Percentiles rank a stretch among this genome's conserved stretches.
Conservation (phyloP, 2,113 vertebrate species). For the Calidris pugnax region DNA sequence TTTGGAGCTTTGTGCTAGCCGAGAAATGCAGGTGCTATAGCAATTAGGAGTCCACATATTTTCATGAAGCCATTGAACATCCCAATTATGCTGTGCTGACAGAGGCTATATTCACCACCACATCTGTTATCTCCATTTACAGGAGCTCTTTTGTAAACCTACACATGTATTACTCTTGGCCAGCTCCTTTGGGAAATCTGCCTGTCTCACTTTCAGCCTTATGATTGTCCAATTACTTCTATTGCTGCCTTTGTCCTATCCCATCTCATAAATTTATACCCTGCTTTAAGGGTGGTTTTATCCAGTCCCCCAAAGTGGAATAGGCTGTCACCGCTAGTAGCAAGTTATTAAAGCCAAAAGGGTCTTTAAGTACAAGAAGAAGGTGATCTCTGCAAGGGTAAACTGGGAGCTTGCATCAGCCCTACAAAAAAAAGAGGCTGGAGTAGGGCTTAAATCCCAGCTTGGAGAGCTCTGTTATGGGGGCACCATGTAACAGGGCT, state of each 20-base stretch:
- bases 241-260: neutral
- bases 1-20: neutral
- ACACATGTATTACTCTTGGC: neutral
- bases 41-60: slow-evolving; percentile 16
- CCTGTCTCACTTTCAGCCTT: neutral
- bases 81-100: slow-evolving; percentile 1
- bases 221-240: neutral
- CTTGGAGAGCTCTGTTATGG: neutral
- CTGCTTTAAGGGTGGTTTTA: neutral
- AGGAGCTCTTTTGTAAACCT: slow-evolving; percentile 20
- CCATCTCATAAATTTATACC: neutral
- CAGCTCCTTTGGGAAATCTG: slow-evolving; percentile 3
- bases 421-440: neutral
- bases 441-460: neutral
- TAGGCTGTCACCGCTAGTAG: neutral
- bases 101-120: neutral
- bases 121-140: slow-evolving; percentile 25
- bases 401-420: neutral
- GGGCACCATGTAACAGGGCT: neutral
- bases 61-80: slow-evolving; percentile 3
- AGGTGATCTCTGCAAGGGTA: neutral
- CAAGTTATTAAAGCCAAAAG: neutral
- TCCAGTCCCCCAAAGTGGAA: neutral
- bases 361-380: neutral
- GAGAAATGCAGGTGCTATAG: neutral